Percentiles rank a stretch among this genome's conserved stretches.
These are phyloP conservation scores for Heterochromis multidens DNA, from an alignment of 2,113 vertebrate species.

Conservation along the genomic window DNA sequence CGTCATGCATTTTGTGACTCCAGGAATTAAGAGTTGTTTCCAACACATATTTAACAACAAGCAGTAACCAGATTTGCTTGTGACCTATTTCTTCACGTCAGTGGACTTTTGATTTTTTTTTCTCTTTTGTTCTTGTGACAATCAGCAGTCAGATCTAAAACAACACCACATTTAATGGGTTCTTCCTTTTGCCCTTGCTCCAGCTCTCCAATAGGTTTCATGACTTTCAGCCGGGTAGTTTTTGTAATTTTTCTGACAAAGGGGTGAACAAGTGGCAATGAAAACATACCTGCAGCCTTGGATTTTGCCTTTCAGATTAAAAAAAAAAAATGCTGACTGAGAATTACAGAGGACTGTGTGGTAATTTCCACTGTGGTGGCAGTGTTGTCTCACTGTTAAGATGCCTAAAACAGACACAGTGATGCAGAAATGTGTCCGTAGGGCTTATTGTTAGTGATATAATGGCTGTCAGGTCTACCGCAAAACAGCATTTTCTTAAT, in stretches of 20 bases:
- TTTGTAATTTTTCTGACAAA: background rate
- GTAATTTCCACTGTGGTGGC: background rate
- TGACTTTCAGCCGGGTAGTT: background rate
- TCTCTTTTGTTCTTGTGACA: background rate
- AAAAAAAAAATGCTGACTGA: background rate
- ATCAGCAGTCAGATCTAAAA: background rate
- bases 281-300: background rate
- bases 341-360: background rate
- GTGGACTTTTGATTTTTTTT: too few species aligned
- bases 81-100: background rate
- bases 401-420: background rate
- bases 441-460: background rate
- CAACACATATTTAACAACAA: background rate
- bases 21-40: background rate
- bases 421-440: background rate
- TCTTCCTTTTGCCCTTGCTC: background rate
- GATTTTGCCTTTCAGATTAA: background rate
- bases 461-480: background rate
- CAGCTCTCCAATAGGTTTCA: background rate
- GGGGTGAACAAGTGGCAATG: background rate
- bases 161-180: background rate
- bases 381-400: background rate
- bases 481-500: too few species aligned
- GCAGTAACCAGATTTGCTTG: background rate
- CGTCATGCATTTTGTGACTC: background rate